Evolutionary conservation across 1,140 invertebrate genomes (phyloP).

Genomic region (Ridgeia piscesae): DNA sequence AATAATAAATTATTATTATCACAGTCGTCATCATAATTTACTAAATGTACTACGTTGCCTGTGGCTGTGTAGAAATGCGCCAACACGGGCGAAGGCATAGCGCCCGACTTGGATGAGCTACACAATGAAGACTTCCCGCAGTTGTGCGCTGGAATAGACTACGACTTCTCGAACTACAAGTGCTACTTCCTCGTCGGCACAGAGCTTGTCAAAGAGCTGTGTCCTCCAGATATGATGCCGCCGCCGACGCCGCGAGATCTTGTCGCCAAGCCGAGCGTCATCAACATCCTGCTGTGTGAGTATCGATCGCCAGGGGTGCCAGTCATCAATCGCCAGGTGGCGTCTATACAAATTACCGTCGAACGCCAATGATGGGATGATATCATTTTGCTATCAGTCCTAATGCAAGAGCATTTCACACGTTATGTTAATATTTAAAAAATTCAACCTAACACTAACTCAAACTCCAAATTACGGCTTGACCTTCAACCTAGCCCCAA

Average conservation of each 20-base stretch:
- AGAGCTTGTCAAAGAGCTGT: not conserved
- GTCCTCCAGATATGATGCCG: not conserved
- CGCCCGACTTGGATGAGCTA: not conserved
- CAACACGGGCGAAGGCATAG: not conserved
- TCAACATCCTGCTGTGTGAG: slow-evolving; percentile 13
- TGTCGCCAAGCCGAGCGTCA: not conserved
- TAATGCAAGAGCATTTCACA: no score
- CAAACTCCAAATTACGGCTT: no score
- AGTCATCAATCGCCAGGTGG: not conserved
- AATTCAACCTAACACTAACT: no score
- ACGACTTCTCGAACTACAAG: slow-evolving; percentile 15
- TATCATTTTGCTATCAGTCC: no score
- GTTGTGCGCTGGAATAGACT: slow-evolving; percentile 17
- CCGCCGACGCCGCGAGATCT: slow-evolving; percentile 3
- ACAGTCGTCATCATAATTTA: not conserved
- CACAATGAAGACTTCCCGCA: not conserved
- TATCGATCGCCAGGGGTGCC: not conserved
- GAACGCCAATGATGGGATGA: not conserved
- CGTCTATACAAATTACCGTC: no score
- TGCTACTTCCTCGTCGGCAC: slow-evolving; percentile 15
- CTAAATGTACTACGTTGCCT: not conserved
- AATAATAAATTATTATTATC: not conserved
- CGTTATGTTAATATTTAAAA: no score
- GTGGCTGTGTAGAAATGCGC: slow-evolving; percentile 2
- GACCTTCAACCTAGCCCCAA: no score